Percentiles rank a stretch among this genome's conserved stretches.
phyloP scores from a whole-genome alignment of 2,888 invertebrate species.

The Timandra comae region DNA sequence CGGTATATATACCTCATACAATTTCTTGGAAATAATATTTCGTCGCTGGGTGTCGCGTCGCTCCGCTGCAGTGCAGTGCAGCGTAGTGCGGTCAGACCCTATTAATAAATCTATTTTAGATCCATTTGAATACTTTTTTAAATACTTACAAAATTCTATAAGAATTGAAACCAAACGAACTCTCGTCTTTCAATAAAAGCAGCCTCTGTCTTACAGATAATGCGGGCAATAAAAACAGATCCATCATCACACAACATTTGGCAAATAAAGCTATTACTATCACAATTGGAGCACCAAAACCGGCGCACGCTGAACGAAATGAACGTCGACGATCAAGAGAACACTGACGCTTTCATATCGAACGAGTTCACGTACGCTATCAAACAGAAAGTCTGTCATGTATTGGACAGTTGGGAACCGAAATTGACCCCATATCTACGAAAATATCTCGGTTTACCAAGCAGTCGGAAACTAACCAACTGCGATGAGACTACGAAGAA shows the following conservation, averaged over 20 bases:
- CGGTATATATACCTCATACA: too few relatives aligned
- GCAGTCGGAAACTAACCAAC: slow-evolving; percentile 35
- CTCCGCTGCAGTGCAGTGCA: too few relatives aligned
- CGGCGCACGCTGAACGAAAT: slow-evolving; percentile 35
- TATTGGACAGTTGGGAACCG: slow-evolving; percentile 76
- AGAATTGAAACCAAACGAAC: too few relatives aligned
- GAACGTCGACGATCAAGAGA: slow-evolving; percentile 48
- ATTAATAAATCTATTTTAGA: too few relatives aligned
- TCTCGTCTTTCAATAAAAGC: too few relatives aligned
- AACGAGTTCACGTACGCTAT: slow-evolving; percentile 79
- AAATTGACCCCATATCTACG: slow-evolving; percentile 57
- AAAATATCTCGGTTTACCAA: slow-evolving; percentile 68
- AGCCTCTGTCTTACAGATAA: slow-evolving; percentile 69
- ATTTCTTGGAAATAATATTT: too few relatives aligned
- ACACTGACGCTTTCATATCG: slow-evolving; percentile 70
- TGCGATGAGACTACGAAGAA: slow-evolving; percentile 49
- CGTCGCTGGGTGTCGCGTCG: too few relatives aligned
- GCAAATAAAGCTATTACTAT: slow-evolving; percentile 84
- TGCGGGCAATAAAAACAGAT: slow-evolving; percentile 69
- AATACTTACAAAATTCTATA: too few relatives aligned
- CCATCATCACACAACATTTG: slow-evolving; percentile 80
- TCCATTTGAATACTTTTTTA: too few relatives aligned
- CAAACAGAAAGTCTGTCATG: slow-evolving; percentile 71
- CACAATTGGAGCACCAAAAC: slow-evolving; percentile 69
- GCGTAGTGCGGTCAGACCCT: too few relatives aligned